Evolutionary conservation across 2,113 vertebrate species (phyloP).

Genomic region (Herpailurus yagouaroundi): DNA sequence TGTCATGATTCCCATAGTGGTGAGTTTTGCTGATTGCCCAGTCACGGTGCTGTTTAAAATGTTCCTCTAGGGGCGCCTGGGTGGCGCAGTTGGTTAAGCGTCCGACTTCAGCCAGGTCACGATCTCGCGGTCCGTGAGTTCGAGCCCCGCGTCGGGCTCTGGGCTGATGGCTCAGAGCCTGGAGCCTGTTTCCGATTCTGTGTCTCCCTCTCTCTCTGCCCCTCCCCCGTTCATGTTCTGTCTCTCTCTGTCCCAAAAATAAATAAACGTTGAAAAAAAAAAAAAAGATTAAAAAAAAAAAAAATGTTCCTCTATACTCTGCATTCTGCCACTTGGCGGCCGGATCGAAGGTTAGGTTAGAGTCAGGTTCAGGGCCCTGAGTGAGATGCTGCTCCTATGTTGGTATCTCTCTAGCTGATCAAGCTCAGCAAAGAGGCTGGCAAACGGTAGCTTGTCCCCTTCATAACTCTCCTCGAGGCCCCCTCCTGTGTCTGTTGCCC

Average conservation of each 20-base stretch:
- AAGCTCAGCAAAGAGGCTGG: not conserved
- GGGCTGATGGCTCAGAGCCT: too few species aligned
- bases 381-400: not conserved
- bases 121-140: too few species aligned
- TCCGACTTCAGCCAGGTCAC: too few species aligned
- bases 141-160: too few species aligned
- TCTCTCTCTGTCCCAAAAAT: too few species aligned
- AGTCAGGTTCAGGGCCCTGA: not conserved
- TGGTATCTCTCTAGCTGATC: not conserved
- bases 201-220: too few species aligned
- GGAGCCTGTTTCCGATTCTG: too few species aligned
- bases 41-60: not conserved
- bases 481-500: not conserved
- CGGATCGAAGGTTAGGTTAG: not conserved
- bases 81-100: too few species aligned
- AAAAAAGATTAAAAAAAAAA: too few species aligned
- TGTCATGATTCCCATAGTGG: accelerated
- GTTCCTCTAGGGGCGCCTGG: too few species aligned
- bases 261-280: too few species aligned
- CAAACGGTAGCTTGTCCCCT: not conserved
- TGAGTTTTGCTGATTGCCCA: not conserved
- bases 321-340: not conserved
- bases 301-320: not conserved
- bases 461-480: not conserved
- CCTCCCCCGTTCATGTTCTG: too few species aligned